Percentiles rank a stretch among this genome's conserved stretches.
Conservation (phyloP, 2,888 invertebrate species). For the Tupiocoris notatus region DNA sequence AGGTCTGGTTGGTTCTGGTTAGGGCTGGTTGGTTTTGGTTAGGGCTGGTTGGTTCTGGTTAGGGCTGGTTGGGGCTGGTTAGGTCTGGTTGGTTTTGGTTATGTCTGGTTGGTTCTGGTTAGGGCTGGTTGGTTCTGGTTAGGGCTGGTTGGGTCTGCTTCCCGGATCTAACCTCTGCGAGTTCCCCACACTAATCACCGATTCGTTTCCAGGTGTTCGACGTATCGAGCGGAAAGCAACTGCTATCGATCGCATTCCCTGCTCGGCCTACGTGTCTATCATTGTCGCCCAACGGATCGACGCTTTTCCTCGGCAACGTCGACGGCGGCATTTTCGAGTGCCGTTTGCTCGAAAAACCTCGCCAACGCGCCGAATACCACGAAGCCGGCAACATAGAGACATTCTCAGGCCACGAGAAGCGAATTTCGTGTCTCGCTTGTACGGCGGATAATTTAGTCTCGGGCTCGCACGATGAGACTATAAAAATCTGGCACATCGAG, state of each 20-base stretch:
- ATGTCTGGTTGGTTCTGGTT: too few species aligned
- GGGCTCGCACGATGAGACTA: conserved; percentile 70
- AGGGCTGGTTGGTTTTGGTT: too few species aligned
- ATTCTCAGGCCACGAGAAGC: conserved; percentile 67
- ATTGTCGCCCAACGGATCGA: conserved; percentile 68
- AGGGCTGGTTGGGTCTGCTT: too few species aligned
- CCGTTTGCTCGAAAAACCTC: conserved; percentile 66
- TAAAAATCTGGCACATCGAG: conserved; percentile 77
- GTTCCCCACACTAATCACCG: too few species aligned
- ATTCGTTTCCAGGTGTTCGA: conserved; percentile 64
- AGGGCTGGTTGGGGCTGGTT: too few species aligned
- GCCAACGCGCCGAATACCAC: conserved; percentile 65
- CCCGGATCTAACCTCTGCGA: too few species aligned
- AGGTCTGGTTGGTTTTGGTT: too few species aligned
- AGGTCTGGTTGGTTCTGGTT: too few species aligned
- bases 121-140: too few species aligned
- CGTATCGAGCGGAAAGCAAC: conserved; percentile 64
- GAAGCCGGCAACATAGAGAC: conserved; percentile 58
- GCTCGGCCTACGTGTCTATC: conserved; percentile 65
- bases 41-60: too few species aligned
- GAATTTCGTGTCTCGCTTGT: conserved; percentile 69
- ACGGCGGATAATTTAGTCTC: conserved; percentile 73
- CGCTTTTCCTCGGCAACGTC: conserved; percentile 70
- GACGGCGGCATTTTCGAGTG: conserved; percentile 71
- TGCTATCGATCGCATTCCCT: conserved; percentile 74